Percentiles rank a stretch among this genome's conserved stretches.
Evolutionary conservation across 37 sponge, comb jelly and placozoan genomes (phyloP).

Genomic region (Crambe crambe): DNA sequence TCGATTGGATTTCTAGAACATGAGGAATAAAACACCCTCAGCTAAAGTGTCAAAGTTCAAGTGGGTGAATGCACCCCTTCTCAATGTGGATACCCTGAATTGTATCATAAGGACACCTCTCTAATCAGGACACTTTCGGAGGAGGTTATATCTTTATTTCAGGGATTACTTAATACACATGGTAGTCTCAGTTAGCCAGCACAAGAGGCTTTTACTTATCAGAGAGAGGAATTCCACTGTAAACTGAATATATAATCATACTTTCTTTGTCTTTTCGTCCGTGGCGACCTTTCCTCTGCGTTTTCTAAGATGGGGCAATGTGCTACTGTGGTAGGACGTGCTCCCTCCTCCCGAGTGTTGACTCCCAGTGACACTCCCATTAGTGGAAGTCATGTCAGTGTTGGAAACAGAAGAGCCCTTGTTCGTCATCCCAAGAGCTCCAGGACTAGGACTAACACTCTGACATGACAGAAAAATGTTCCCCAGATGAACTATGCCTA

Average conservation of each 20-base stretch:
- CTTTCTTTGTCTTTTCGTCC: constrained; percentile 64
- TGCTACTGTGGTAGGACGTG: constrained; percentile 52
- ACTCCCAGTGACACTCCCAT: background rate
- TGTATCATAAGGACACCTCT: too few relatives aligned
- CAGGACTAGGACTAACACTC: constrained; percentile 44
- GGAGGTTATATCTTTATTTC: too few relatives aligned
- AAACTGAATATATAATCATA: constrained; percentile 11
- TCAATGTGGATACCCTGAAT: too few relatives aligned
- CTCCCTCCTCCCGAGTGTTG: background rate
- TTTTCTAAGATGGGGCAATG: constrained; percentile 48
- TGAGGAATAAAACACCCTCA: background rate
- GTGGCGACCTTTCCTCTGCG: constrained; percentile 6
- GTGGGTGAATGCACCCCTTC: too few relatives aligned
- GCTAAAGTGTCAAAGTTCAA: background rate
- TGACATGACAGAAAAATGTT: constrained; percentile 49
- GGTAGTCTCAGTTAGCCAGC: too few relatives aligned
- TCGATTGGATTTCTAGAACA: constrained; percentile 18
- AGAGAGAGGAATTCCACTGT: too few relatives aligned
- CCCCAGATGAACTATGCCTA: constrained; percentile 64
- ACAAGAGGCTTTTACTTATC: too few relatives aligned
- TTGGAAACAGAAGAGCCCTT: constrained; percentile 1
- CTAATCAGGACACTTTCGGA: too few relatives aligned
- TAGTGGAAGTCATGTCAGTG: constrained; percentile 7
- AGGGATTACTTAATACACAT: too few relatives aligned
- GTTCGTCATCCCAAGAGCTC: background rate